Evolutionary conservation across 1,140 invertebrate species (phyloP), one percentile per base, ranked within the genome.

Genomic region (Heterodera carotae): DNA sequence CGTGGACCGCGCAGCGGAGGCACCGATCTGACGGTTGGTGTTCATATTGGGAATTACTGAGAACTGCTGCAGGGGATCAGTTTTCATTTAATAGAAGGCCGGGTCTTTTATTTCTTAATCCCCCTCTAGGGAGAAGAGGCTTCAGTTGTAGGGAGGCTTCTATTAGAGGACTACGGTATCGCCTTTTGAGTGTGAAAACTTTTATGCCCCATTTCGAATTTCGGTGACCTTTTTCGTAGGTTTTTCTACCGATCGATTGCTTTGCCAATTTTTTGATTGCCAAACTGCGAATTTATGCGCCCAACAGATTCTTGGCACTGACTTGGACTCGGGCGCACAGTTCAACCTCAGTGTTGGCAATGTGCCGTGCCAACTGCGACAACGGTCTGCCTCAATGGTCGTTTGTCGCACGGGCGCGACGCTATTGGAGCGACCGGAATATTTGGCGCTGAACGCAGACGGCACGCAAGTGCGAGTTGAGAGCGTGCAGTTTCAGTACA

Each of bases 1-100:
- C 89, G 93, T 43, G 97, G 97, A 0, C 96, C 96, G 5, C 91
- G 93, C 82, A 94, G 94, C 79, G 97, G 96, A 39, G 96, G 96
- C 1, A 98, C 96, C 0, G 92, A 93, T 83, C 88, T 99, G 66
- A 94, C 93, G 4, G 48, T 72, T n/a, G n/a, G n/a, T n/a, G n/a
- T n/a, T n/a, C n/a, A n/a, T n/a, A n/a, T n/a, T n/a, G n/a, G n/a
- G n/a, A n/a, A n/a, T n/a, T n/a, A n/a, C n/a, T n/a, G n/a, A n/a
- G n/a, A n/a, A n/a, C n/a, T n/a, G n/a, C n/a, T n/a, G n/a, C n/a
- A n/a, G n/a, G n/a, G n/a, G n/a, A n/a, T n/a, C n/a, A n/a, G n/a
- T n/a, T n/a, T n/a, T n/a, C n/a, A n/a, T n/a, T n/a, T n/a, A n/a
- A n/a, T n/a, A n/a, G n/a, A n/a, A n/a, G n/a, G n/a, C n/a, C n/a